These are phyloP conservation scores for Netelia melanura DNA, from an alignment of 2,888 invertebrate species.

Conservation along the genomic window DNA sequence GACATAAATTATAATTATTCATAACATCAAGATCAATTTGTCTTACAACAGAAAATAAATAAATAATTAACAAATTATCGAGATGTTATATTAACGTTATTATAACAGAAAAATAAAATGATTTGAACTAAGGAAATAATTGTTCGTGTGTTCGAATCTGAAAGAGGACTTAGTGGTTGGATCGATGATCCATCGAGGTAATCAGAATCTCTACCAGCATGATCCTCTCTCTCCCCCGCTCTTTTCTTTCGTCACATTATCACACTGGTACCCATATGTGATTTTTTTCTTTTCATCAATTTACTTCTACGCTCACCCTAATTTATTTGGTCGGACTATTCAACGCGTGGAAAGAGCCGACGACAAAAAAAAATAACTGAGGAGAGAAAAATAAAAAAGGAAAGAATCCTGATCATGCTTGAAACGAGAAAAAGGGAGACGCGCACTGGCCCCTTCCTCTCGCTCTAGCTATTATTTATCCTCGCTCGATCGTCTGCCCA, in stretches of 20 bases:
- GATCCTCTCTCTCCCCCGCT: conserved; percentile 61
- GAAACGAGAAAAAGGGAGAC: conserved; percentile 64
- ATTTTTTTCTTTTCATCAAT: conserved; percentile 71
- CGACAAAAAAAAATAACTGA: conserved; percentile 35
- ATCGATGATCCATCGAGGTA: conserved; percentile 78
- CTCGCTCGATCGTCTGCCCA: conserved; percentile 79
- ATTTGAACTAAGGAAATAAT: conserved; percentile 5
- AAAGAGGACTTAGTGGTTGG: conserved; percentile 74
- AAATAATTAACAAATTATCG: too few relatives aligned
- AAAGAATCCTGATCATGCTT: conserved; percentile 37
- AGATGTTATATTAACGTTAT: too few relatives aligned
- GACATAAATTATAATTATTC: too few relatives aligned
- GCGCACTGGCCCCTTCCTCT: conserved; percentile 41
- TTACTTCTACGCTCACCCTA: conserved; percentile 61
- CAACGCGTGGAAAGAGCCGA: conserved; percentile 26
- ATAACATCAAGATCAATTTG: too few relatives aligned
- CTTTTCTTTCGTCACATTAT: conserved; percentile 57
- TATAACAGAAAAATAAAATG: not conserved
- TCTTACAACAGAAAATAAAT: too few relatives aligned
- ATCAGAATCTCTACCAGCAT: conserved; percentile 77
- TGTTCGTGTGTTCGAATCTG: conserved; percentile 58
- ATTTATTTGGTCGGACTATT: conserved; percentile 72
- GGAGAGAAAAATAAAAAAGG: conserved; percentile 43
- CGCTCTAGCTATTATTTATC: conserved; percentile 80
- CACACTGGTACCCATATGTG: conserved; percentile 79